These are phyloP conservation scores for Hyperopisus bebe DNA, from an alignment of 2,113 vertebrate species.

Conservation along the genomic window DNA sequence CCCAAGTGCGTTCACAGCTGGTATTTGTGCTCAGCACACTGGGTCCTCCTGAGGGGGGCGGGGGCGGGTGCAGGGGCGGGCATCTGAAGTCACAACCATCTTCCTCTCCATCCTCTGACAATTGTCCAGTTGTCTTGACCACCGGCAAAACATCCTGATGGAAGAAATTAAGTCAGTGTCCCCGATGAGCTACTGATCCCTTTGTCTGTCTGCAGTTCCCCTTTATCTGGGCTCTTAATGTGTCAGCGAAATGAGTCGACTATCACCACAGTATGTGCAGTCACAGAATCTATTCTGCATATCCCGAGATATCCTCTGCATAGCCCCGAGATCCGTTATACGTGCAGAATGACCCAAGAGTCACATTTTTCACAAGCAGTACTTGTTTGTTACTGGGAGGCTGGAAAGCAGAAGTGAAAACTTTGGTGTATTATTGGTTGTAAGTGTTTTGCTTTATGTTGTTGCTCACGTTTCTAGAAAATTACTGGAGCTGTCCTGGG, in stretches of 20 bases:
- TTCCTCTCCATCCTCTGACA: slow-evolving; percentile 24
- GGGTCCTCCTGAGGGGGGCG: not conserved
- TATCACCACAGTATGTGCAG: not conserved
- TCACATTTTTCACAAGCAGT: not conserved
- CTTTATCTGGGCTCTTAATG: not conserved
- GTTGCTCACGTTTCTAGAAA: slow-evolving; percentile 51
- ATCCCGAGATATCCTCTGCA: no score
- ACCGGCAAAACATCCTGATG: not conserved
- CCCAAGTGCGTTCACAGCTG: slow-evolving; percentile 59
- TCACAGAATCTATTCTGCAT: not conserved
- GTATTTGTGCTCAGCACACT: not conserved
- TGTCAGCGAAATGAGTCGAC: not conserved
- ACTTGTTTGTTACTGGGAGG: not conserved
- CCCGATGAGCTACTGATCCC: not conserved
- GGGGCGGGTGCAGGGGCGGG: not conserved
- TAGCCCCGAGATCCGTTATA: not conserved
- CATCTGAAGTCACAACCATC: slow-evolving; percentile 11
- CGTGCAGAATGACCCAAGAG: no score
- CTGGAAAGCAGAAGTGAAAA: not conserved
- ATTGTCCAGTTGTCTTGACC: slow-evolving; percentile 9
- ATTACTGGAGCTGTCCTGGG: slow-evolving; percentile 64
- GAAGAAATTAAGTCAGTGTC: not conserved
- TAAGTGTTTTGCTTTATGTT: not conserved
- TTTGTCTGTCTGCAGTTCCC: not conserved
- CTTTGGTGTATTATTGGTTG: not conserved